Base-by-base conservation (phyloP, 1,140 invertebrate genomes). In the Drosophila biarmipes region DNA sequence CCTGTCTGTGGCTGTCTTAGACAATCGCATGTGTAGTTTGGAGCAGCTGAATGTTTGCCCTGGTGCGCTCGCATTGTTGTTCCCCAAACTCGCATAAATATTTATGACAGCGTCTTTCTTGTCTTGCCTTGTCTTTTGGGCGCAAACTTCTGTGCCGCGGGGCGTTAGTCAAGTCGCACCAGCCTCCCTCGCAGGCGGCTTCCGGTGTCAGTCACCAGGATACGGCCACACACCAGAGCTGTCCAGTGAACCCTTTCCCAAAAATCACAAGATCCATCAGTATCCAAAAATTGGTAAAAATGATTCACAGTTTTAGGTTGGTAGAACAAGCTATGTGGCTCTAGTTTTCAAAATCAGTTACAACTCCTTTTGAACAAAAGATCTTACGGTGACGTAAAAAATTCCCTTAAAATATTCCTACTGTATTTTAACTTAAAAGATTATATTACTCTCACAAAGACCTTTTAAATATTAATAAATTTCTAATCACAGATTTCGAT, bases 51-150 rank as follows among this genome's bases (percentile, higher is more conserved):
- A 73, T 57, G 43, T 74, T 75, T 66, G 52, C 40, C 45, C 40
- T 69, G 66, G 59, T 68, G 78, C 58, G 59, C 64, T 81, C 55
- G 57, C 75, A 80, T 90, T 90, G 85, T 81, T 91, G 90, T 84
- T 91, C 90, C 84, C 89, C 81, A 86, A 91, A 86, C 90, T 91
- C 89, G 78, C 89, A 91, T 91, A 91, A 91, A 91, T 91, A 91
- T 91, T 91, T 91, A 91, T 91, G 89, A 90, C 89, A 80, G 89
- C 78, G 67, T 81, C 81, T 81, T 90, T 74, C 74, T 73, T 78
- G 78, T 90, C 66, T 58, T 78, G 78, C 62, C 68, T 35, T 64
- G 62, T 69, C 48, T 63, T 51, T 67, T 68, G 58, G 63, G 57
- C 43, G 61, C 53, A 80, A 84, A 78, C 68, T 77, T 74, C 69